Percentiles rank a stretch among this genome's conserved stretches.
Evolutionary conservation across 2,113 vertebrate genomes (phyloP).

Genomic region (Athene cunicularia): DNA sequence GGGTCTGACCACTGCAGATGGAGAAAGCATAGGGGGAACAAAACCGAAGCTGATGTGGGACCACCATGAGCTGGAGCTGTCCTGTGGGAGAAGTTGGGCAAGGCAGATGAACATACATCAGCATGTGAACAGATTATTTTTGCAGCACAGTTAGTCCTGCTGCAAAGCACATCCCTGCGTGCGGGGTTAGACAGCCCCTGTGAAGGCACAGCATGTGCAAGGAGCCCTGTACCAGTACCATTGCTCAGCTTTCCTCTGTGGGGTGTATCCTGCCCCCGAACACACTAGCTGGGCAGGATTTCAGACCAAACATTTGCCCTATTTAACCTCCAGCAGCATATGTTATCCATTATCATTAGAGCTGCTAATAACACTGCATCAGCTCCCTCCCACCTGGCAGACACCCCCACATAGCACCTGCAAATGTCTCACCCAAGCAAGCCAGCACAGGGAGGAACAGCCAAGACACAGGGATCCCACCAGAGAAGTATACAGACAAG

Average conservation of each 20-base stretch:
- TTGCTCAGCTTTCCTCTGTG: neutral
- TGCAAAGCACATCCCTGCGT: fast-evolving
- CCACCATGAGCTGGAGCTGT: too few species aligned
- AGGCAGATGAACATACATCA: fast-evolving
- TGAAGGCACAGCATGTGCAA: neutral
- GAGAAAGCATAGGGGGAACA: neutral
- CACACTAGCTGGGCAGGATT: neutral
- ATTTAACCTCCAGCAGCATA: neutral
- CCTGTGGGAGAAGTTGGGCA: neutral
- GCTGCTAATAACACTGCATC: neutral
- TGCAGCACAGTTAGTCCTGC: neutral
- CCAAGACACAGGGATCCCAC: neutral
- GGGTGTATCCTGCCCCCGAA: neutral
- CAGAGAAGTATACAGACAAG: fast-evolving
- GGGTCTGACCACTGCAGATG: neutral
- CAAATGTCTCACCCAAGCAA: neutral
- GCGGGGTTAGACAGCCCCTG: fast-evolving
- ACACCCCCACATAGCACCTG: neutral
- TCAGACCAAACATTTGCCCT: fast-evolving
- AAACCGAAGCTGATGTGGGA: neutral
- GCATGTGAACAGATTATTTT: neutral
- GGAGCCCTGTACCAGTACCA: neutral
- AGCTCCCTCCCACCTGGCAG: neutral
- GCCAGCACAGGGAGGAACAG: neutral
- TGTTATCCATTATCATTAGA: neutral